These are phyloP conservation scores for Branchinecta lindahli DNA, from an alignment of 1,140 invertebrate genomes.

Conservation along the genomic window DNA sequence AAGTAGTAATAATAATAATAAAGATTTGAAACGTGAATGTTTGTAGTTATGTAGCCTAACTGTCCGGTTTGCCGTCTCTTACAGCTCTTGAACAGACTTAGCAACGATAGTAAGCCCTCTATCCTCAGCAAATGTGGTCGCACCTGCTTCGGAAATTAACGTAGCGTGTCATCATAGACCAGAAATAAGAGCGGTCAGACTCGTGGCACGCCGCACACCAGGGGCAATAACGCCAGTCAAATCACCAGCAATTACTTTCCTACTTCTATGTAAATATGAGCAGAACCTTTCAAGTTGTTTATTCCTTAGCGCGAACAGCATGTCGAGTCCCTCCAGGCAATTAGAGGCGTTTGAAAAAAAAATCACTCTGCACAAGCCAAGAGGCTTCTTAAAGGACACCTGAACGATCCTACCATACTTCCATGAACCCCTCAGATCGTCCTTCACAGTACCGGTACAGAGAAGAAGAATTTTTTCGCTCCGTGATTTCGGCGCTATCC, in stretches of 20 bases:
- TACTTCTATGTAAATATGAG: neutral
- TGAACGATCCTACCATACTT: too few species aligned
- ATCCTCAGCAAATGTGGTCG: neutral
- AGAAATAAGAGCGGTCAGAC: neutral
- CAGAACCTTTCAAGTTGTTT: neutral
- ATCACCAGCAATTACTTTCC: neutral
- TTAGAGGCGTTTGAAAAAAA: neutral
- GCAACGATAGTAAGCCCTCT: neutral
- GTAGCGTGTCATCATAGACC: neutral
- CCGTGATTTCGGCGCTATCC: too few species aligned
- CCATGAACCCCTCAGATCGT: too few species aligned
- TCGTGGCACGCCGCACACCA: neutral
- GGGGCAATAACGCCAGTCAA: neutral
- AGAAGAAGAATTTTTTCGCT: too few species aligned
- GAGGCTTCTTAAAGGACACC: neutral
- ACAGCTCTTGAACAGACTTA: too few species aligned
- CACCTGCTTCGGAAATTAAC: neutral
- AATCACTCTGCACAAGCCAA: neutral
- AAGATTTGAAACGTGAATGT: too few species aligned
- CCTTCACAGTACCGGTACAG: too few species aligned
- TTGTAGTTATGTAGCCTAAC: too few species aligned
- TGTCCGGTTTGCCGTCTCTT: too few species aligned
- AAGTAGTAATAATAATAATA: too few species aligned
- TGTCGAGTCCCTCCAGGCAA: neutral
- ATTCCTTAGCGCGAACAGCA: neutral